Percentiles rank a stretch among this genome's conserved stretches.
Conservation (phyloP, 2,888 invertebrate species). For the Odontomyia ornata region DNA sequence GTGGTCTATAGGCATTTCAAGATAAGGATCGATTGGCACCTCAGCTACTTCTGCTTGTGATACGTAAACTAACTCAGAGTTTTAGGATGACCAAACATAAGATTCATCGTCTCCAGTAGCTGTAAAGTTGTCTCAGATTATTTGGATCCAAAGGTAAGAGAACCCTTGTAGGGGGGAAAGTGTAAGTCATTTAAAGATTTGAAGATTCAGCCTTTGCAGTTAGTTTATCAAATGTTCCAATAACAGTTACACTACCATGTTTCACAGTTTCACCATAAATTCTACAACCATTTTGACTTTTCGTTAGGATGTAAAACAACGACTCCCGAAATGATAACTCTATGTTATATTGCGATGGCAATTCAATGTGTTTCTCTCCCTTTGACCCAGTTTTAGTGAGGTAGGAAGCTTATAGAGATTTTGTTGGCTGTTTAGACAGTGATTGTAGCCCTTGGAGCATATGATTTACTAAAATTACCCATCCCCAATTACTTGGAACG, state of each 20-base stretch:
- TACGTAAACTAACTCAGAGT: too few species aligned
- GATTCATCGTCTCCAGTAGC: constrained; percentile 83
- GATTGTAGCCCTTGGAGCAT: constrained; percentile 70
- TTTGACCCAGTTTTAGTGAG: constrained; percentile 79
- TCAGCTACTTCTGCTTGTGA: constrained; percentile 60
- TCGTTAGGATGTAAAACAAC: constrained; percentile 66
- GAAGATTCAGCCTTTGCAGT: constrained; percentile 69
- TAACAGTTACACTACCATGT: constrained; percentile 71
- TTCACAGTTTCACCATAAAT: too few species aligned
- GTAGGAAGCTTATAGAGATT: constrained; percentile 74
- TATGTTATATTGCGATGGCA: constrained; percentile 69
- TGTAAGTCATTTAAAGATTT: constrained; percentile 72
- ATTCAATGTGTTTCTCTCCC: constrained; percentile 76
- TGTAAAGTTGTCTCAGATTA: too few species aligned
- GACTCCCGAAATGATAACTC: constrained; percentile 67
- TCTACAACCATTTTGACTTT: too few species aligned
- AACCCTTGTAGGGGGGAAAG: constrained; percentile 70
- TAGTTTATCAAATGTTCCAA: too few species aligned
- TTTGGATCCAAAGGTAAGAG: too few species aligned
- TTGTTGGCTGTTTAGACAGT: constrained; percentile 75
- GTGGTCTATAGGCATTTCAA: constrained; percentile 52
- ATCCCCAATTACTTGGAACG: constrained; percentile 61
- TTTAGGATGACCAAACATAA: too few species aligned
- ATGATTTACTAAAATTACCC: constrained; percentile 66
- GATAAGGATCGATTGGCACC: constrained; percentile 57